phyloP scores from a whole-genome alignment of 2,888 invertebrate genomes.

The Luperina nickerlii region DNA sequence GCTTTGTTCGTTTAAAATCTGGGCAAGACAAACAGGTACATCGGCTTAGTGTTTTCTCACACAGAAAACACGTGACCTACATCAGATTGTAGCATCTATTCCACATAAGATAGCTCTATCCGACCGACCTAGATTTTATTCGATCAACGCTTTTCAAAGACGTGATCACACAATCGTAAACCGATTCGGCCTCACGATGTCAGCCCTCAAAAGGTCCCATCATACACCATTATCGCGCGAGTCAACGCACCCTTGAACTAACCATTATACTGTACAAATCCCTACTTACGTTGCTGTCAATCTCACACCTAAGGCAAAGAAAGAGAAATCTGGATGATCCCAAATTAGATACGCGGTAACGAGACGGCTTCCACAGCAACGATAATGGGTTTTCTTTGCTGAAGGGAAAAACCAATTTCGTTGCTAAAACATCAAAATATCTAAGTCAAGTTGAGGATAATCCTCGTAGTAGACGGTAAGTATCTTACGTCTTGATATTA shows the following conservation, averaged over 20 bases:
- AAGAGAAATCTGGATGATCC: slow-evolving; percentile 83
- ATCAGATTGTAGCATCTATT: slow-evolving; percentile 51
- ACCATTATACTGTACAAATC: slow-evolving; percentile 77
- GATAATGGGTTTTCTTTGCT: slow-evolving; percentile 84
- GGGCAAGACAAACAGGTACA: slow-evolving; percentile 51
- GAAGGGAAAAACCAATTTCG: slow-evolving; percentile 84
- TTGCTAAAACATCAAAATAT: slow-evolving; percentile 85
- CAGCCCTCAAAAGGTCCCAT: slow-evolving; percentile 62
- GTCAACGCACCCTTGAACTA: slow-evolving; percentile 69
- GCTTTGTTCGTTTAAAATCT: slow-evolving; percentile 54
- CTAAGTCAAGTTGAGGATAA: slow-evolving; percentile 84
- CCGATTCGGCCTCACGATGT: slow-evolving; percentile 64
- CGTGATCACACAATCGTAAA: slow-evolving; percentile 58
- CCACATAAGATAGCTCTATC: slow-evolving; percentile 45
- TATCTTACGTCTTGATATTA: slow-evolving; percentile 79
- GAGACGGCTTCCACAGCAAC: slow-evolving; percentile 76
- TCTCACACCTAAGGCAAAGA: slow-evolving; percentile 78
- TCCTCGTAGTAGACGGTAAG: slow-evolving; percentile 79
- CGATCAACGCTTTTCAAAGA: slow-evolving; percentile 50
- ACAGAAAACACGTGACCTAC: slow-evolving; percentile 54
- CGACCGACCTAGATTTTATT: slow-evolving; percentile 59
- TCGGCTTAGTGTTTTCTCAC: slow-evolving; percentile 50
- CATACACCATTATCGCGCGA: slow-evolving; percentile 67
- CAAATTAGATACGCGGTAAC: slow-evolving; percentile 84
- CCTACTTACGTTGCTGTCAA: slow-evolving; percentile 78